Percentiles rank a stretch among this genome's conserved stretches.
Evolutionary conservation across 1,140 invertebrate genomes (phyloP).

Genomic region (Diabrotica undecimpunctata): DNA sequence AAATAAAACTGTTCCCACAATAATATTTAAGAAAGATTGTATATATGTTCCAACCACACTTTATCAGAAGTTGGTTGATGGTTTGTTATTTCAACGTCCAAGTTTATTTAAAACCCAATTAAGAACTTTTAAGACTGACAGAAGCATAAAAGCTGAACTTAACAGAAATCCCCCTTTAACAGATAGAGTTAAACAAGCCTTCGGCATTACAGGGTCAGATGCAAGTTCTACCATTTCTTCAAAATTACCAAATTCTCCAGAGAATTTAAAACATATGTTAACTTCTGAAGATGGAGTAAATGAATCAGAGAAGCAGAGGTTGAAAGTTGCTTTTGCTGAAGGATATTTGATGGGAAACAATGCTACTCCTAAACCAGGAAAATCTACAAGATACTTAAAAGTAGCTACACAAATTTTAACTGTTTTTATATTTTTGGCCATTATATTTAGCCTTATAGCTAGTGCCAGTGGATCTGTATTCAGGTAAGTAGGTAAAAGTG

Average conservation of each 20-base stretch:
- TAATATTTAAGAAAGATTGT: constrained; percentile 34
- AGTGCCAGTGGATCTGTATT: constrained; percentile 66
- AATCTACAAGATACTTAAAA: constrained; percentile 67
- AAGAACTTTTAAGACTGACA: constrained; percentile 72
- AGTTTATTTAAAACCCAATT: constrained; percentile 55
- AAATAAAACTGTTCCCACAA: constrained; percentile 33
- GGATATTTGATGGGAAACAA: constrained; percentile 72
- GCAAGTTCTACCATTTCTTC: constrained; percentile 16
- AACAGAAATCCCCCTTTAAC: constrained; percentile 65
- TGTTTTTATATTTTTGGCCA: constrained; percentile 71
- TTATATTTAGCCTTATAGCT: constrained; percentile 71
- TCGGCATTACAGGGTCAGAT: constrained; percentile 38
- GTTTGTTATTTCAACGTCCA: constrained; percentile 35
- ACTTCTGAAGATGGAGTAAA: constrained; percentile 43
- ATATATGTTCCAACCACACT: constrained; percentile 32
- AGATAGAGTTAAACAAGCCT: constrained; percentile 55
- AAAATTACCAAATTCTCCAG: constrained; percentile 29
- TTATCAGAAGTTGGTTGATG: constrained; percentile 35
- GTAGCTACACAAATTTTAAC: constrained; percentile 68
- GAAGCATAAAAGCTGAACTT: constrained; percentile 63
- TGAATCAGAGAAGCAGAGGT: constrained; percentile 60
- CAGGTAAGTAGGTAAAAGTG: constrained; percentile 49
- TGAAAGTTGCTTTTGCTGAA: constrained; percentile 87
- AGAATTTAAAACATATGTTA: constrained; percentile 44
- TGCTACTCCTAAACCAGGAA: constrained; percentile 55